phyloP scores from a whole-genome alignment of 2,113 vertebrate genomes.

The Plecturocebus donacophilus region DNA sequence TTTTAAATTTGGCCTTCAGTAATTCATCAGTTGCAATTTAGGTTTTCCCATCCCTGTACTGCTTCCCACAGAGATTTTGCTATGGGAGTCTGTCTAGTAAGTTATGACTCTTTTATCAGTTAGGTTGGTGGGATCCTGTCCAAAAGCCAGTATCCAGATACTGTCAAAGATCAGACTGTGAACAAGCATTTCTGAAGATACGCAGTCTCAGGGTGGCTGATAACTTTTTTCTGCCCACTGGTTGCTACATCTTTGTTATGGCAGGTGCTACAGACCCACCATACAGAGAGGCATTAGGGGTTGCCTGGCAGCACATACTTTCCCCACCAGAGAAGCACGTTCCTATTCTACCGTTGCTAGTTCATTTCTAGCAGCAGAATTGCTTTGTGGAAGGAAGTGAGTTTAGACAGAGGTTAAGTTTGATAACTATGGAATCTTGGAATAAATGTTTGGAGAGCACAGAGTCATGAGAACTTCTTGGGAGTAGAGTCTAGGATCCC shows the following conservation, averaged over 20 bases:
- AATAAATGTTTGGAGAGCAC: neutral
- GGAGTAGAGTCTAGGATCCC: too few species aligned
- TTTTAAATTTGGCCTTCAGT: neutral
- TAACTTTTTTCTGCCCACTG: neutral
- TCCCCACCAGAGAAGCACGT: neutral
- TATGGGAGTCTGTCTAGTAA: neutral
- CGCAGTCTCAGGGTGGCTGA: neutral
- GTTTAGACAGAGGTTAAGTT: neutral
- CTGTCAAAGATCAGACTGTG: neutral
- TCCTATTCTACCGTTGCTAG: neutral
- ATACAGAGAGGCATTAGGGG: neutral
- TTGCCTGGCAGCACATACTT: neutral
- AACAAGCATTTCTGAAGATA: neutral
- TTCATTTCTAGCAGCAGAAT: neutral
- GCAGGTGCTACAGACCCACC: neutral
- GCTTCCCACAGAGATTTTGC: neutral
- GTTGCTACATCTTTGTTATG: neutral
- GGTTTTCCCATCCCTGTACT: neutral
- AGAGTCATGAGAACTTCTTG: neutral
- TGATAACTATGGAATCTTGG: neutral
- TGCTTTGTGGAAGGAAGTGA: neutral
- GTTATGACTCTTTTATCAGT: neutral
- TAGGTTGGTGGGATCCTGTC: neutral
- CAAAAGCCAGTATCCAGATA: neutral
- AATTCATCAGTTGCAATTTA: neutral